Evolutionary conservation across 2,113 vertebrate species (phyloP), one percentile per base, ranked within the genome.

Genomic region (Amphiprion ocellaris): DNA sequence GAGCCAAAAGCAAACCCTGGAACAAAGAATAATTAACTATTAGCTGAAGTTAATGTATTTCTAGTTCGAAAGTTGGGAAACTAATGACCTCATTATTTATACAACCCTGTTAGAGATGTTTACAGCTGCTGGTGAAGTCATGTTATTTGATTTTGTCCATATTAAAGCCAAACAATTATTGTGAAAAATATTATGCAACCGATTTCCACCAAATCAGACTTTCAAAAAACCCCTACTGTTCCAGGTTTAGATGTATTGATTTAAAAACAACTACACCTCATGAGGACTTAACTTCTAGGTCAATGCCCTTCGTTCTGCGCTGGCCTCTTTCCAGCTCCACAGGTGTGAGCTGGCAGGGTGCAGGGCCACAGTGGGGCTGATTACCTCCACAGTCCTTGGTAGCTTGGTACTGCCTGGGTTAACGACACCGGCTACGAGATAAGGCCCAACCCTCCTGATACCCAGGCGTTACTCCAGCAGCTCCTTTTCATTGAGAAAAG

Each of bases 331-430:
- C 89, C 90, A 92, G 72, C 52, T 70, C 46, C 67, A 61, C 77
- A 92, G 86, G 91, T 93, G 91, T 92, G 89, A 92, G 86, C 80
- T 94, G 94, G 92, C 92, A 88, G 89, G 6, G 65, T 79, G 92
- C 74, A 68, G 90, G 80, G 85, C 81, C 81, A 70, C 39, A 63
- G 73, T 63, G 80, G 75, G 78, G 89, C 44, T 84, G 52, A 74
- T 92, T 89, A 84, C 90, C 77, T 87, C 58, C 60, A 16, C 83
- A 92, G 94, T 94, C 97, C 97, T 97, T 95, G 97, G 97, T 95
- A 93, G 94, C 96, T 91, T 95, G 97, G 97, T 97, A 97, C 97
- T 72, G 94, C 90, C 94, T 83, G 94, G 96, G 96, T 93, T 96
- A 97, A 97, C 94, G 96, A 96, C 95, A 92, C 88, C 74, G 82